Base-by-base conservation (phyloP, 2,888 invertebrate genomes). In the Ischnus inquisitorius region DNA sequence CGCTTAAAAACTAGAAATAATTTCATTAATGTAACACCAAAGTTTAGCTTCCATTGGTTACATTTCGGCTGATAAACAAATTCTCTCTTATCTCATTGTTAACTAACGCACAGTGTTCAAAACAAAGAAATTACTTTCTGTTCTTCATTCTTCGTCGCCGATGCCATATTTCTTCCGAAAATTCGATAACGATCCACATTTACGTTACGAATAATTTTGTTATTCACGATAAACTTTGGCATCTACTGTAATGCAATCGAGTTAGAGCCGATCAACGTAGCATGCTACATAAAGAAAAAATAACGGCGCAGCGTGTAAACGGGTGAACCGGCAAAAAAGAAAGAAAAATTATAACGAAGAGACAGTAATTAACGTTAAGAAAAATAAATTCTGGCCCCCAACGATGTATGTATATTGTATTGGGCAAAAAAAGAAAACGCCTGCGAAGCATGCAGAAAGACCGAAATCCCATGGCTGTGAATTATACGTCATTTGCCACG, bases 401-500 rank as follows among this genome's bases (percentile, higher is more conserved):
- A 86, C 43, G 39, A 81, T 87, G 78, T 79, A 81, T 87, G 78
- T 79, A 86, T 88, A 83, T 83, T 86, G 76, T 84, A 87, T 85
- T 84, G 83, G 78, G 67, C 79, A 79, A 85, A 60, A 34, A 34
- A 34, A 34, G 8, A 34, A 4, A 34, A 34, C 34, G 79, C 74
- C 80, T 83, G 84, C 82, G 64, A 57, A 68, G 78, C 57, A 69
- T 80, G 84, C 85, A 85, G 82, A 82, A 81, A 77, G 46, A 82
- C 85, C 79, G 86, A 85, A 46, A 85, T 85, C 80, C 80, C 75
- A 88, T 83, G 87, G 86, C 88, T 90, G 89, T 89, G 87, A 89
- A 83, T 34, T 60, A 60, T 77, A 87, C 71, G 83, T 83, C 87
- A 85, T 88, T 87, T 86, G 87, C 84, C 86, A 84, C 82, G 69